Evolutionary conservation across 1,140 invertebrate species (phyloP).

Genomic region (Phymastichus coffea): DNA sequence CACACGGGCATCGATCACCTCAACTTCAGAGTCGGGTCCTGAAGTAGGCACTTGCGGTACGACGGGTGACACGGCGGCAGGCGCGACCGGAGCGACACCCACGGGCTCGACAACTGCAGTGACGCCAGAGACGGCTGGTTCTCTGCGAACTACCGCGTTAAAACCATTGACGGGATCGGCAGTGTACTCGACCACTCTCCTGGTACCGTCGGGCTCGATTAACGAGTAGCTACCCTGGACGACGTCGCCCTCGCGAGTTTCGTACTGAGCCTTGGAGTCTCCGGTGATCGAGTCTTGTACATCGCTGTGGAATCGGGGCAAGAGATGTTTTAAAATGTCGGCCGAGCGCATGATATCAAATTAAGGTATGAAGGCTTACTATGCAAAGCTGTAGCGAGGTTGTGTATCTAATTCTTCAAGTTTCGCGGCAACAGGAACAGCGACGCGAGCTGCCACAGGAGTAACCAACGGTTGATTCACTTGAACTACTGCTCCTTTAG

Average conservation of each 20-base stretch:
- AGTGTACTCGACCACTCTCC: constrained; percentile 50
- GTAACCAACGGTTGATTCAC: constrained; percentile 30
- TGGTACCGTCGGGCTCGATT: constrained; percentile 54
- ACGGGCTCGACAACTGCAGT: constrained; percentile 33
- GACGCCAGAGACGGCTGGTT: constrained; percentile 40
- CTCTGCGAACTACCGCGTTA: constrained; percentile 52
- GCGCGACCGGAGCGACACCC: constrained; percentile 21
- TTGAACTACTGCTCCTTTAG: constrained; percentile 37
- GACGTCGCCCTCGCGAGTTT: constrained; percentile 62
- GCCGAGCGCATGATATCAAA: too few species aligned
- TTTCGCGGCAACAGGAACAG: constrained; percentile 31
- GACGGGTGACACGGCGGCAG: constrained; percentile 28
- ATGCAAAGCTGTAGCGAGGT: constrained; percentile 64
- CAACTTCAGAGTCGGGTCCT: constrained; percentile 52
- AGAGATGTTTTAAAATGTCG: too few species aligned
- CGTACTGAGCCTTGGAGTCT: constrained; percentile 67
- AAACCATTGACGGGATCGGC: constrained; percentile 55
- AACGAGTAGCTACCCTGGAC: constrained; percentile 55
- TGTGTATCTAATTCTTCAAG: constrained; percentile 52
- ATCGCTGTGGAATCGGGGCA: too few species aligned
- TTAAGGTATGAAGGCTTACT: too few species aligned
- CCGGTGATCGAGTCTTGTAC: constrained; percentile 68
- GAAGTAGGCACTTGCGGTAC: constrained; percentile 37
- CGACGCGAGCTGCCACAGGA: constrained; percentile 28
- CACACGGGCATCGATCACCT: constrained; percentile 46